Conservation (phyloP, 2,797 vertebrate species). For the Characodon lateralis region DNA sequence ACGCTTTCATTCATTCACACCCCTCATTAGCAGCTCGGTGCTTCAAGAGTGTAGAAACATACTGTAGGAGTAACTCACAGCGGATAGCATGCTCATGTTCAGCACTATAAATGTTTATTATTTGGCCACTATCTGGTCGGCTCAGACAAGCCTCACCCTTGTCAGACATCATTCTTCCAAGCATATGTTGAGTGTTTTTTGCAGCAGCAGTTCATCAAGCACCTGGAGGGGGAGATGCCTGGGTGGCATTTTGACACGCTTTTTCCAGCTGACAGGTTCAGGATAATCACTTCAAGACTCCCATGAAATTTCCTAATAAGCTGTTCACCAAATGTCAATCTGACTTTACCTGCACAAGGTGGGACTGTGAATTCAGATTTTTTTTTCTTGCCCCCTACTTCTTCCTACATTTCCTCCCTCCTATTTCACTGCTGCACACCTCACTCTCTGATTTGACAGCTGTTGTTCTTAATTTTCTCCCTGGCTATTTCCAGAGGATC, state of each 20-base stretch:
- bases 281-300: slow-evolving; percentile 67
- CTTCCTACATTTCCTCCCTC: not conserved
- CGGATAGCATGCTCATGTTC: not conserved
- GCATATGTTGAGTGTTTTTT: slow-evolving; percentile 54
- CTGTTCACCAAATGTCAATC: slow-evolving; percentile 50
- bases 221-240: slow-evolving; percentile 48
- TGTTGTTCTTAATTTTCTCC: slow-evolving; percentile 72
- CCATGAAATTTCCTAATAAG: slow-evolving; percentile 67
- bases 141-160: slow-evolving; percentile 1
- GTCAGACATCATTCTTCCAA: slow-evolving; percentile 50
- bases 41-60: slow-evolving; percentile 9
- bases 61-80: slow-evolving; percentile 11
- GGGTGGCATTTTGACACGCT: slow-evolving; percentile 61
- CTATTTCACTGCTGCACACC: slow-evolving; percentile 10
- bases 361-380: slow-evolving; percentile 15
- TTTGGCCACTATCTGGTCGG: slow-evolving; percentile 27
- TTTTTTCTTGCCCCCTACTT: not conserved
- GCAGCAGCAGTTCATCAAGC: slow-evolving; percentile 38
- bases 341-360: slow-evolving; percentile 49
- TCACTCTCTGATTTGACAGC: slow-evolving; percentile 57
- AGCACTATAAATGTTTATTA: slow-evolving; percentile 5
- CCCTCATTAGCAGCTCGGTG: slow-evolving; percentile 24
- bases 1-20: slow-evolving; percentile 31
- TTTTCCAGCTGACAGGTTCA: slow-evolving; percentile 68
- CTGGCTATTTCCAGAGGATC: slow-evolving; percentile 55